Conservation (phyloP, 2,113 vertebrate genomes). For the Heterotis niloticus region DNA sequence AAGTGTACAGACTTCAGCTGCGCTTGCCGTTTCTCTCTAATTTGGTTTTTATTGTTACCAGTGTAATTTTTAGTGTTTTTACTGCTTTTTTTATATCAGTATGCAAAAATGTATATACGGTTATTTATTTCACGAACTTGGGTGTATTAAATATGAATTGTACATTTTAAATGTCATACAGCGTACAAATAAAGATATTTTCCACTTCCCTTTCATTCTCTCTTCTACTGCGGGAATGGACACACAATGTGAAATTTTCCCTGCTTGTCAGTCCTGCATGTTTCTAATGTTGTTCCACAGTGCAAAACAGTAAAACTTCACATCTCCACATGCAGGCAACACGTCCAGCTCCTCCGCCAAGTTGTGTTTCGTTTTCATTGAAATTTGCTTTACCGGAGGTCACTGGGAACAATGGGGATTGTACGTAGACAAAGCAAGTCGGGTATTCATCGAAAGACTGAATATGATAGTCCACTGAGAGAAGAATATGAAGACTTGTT, state of each 20-base stretch:
- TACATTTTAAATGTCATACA: background rate
- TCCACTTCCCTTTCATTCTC: background rate
- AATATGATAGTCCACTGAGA: background rate
- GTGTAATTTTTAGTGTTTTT: background rate
- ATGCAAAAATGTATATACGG: background rate
- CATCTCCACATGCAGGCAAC: constrained; percentile 8
- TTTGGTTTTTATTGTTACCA: background rate
- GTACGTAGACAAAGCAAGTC: background rate
- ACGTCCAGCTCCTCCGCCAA: background rate
- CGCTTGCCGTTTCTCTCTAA: background rate
- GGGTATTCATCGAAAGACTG: background rate
- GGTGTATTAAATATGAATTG: constrained; percentile 8
- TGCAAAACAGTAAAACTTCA: background rate
- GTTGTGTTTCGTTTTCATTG: background rate
- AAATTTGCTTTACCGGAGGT: background rate
- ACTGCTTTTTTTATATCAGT: background rate
- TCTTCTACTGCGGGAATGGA: background rate
- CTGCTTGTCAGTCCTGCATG: background rate
- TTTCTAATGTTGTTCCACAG: background rate
- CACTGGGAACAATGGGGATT: background rate
- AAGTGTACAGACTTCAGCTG: background rate
- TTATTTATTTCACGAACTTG: background rate
- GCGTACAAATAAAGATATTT: background rate
- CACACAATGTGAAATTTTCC: background rate
- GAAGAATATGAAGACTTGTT: constrained; percentile 6